Evolutionary conservation across 2,113 vertebrate species (phyloP).

Genomic region (Pica pica): DNA sequence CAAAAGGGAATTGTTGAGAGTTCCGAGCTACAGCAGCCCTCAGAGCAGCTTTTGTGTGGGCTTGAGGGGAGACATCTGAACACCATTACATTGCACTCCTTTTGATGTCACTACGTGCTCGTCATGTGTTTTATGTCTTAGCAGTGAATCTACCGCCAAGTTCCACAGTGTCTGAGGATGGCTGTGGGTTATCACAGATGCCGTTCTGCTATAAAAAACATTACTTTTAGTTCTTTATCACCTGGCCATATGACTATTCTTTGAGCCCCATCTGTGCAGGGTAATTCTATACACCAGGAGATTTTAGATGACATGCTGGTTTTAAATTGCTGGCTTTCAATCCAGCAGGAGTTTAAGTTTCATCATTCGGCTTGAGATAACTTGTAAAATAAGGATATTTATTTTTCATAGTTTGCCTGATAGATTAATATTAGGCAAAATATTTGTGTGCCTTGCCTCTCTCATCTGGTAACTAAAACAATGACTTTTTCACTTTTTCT

Average conservation of each 20-base stretch:
- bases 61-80: slow-evolving; percentile 29
- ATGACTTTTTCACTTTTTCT: neutral
- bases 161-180: neutral
- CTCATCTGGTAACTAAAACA: neutral
- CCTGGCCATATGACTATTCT: neutral
- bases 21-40: neutral
- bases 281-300: neutral
- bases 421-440: neutral
- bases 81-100: neutral
- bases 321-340: neutral
- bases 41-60: neutral
- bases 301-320: neutral
- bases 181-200: neutral
- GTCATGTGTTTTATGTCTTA: slow-evolving; percentile 30
- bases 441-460: neutral
- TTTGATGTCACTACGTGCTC: slow-evolving; percentile 11
- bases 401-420: neutral
- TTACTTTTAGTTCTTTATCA: neutral
- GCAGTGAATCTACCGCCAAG: neutral
- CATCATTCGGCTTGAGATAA: neutral
- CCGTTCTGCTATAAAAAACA: neutral
- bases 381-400: neutral
- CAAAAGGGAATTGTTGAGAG: slow-evolving; percentile 2
- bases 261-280: neutral
- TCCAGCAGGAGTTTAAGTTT: neutral